These are phyloP conservation scores for Aphelinus certus DNA, from an alignment of 1,140 invertebrate genomes.

Conservation along the genomic window DNA sequence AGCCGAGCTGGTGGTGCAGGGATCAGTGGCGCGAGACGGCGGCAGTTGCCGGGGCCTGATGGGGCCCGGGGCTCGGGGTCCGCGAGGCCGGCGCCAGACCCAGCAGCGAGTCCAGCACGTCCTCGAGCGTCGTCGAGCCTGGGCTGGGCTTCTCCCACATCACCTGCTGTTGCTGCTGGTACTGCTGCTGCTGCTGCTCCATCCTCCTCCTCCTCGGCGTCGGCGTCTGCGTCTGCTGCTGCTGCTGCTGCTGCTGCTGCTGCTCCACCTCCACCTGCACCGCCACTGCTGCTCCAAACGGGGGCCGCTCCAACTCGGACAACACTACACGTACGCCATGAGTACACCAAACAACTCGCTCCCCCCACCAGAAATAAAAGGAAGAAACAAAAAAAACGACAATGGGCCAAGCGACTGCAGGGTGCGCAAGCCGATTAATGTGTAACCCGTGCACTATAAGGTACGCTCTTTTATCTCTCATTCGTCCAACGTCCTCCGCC, in stretches of 20 bases:
- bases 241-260: too few relatives aligned
- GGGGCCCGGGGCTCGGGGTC: slow-evolving; percentile 73
- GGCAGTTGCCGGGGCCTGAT: slow-evolving; percentile 56
- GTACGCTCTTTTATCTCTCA: too few relatives aligned
- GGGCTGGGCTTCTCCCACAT: slow-evolving; percentile 71
- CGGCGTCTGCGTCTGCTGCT: background rate
- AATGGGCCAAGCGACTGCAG: too few relatives aligned
- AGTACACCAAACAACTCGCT: too few relatives aligned
- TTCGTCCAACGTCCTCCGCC: too few relatives aligned
- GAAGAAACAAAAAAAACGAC: too few relatives aligned
- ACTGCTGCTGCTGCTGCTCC: slow-evolving; percentile 54
- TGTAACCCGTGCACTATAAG: too few relatives aligned
- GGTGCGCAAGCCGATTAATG: too few relatives aligned
- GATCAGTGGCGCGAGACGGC: slow-evolving; percentile 46
- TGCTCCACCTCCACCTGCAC: slow-evolving; percentile 8
- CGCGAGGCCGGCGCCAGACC: slow-evolving; percentile 79
- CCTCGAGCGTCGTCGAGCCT: slow-evolving; percentile 87
- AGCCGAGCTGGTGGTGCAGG: slow-evolving; percentile 55
- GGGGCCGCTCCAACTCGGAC: too few relatives aligned
- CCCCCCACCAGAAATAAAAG: too few relatives aligned
- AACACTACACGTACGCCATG: too few relatives aligned
- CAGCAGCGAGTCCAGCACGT: slow-evolving; percentile 90
- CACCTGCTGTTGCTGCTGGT: too few relatives aligned
- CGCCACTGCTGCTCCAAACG: background rate
- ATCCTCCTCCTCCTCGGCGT: slow-evolving; percentile 47